Evolutionary conservation across 2,797 vertebrate species (phyloP).

Genomic region (Ambastaia sidthimunki): DNA sequence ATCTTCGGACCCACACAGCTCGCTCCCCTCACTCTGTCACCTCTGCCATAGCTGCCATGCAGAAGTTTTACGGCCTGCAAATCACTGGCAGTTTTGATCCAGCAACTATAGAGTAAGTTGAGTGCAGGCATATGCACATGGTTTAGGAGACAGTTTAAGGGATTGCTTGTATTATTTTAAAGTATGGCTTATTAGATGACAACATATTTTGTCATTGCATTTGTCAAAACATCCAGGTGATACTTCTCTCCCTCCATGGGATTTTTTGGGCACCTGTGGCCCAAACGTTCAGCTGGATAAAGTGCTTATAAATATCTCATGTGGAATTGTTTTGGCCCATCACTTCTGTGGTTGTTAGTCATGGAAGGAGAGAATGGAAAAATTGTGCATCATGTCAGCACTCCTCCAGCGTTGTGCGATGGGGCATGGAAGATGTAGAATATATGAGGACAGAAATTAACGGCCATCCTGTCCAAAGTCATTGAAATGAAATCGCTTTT

Average conservation of each 20-base stretch:
- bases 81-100: constrained; percentile 82
- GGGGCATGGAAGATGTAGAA: constrained; percentile 30
- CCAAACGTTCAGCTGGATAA: not conserved
- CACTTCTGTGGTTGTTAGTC: constrained; percentile 19
- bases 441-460: constrained; percentile 42
- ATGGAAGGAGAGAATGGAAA: constrained; percentile 26
- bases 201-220: no score
- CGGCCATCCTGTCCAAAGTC: constrained; percentile 12
- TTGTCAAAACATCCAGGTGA: not conserved
- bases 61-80: constrained; percentile 88
- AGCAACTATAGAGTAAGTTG: constrained; percentile 81
- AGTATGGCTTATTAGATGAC: no score
- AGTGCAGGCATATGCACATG: no score
- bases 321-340: constrained; percentile 27
- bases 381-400: constrained; percentile 38
- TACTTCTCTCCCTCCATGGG: not conserved
- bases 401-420: constrained; percentile 21
- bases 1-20: constrained; percentile 86
- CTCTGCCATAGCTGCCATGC: constrained; percentile 87
- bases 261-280: constrained; percentile 18
- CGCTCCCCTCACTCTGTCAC: constrained; percentile 85
- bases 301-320: constrained; percentile 19
- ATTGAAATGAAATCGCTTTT: constrained; percentile 51
- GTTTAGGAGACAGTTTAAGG: not conserved
- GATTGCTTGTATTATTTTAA: no score